phyloP scores from a whole-genome alignment of 2,888 invertebrate species.

The Nemotelus pantherinus region DNA sequence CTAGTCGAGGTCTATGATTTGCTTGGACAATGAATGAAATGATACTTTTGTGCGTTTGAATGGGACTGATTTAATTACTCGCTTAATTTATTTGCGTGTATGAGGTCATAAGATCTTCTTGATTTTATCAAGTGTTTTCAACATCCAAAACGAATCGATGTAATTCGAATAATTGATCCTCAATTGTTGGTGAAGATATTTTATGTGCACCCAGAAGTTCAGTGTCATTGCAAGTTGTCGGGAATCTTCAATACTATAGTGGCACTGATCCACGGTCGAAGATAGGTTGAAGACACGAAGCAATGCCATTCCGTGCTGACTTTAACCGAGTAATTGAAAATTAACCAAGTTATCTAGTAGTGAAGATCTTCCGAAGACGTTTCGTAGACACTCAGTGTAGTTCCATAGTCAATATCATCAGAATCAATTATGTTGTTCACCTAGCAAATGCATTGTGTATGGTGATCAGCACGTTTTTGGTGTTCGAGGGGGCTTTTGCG shows the following conservation, averaged over 20 bases:
- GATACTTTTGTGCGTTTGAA: too few species aligned
- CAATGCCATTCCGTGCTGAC: neutral
- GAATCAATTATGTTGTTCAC: neutral
- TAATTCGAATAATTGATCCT: too few species aligned
- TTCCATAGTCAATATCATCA: neutral
- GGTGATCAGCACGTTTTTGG: too few species aligned
- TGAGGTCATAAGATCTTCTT: too few species aligned
- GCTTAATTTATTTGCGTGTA: too few species aligned
- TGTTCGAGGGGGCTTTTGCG: too few species aligned
- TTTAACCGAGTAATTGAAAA: neutral
- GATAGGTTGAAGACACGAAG: neutral
- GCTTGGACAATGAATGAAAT: too few species aligned
- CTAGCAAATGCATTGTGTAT: neutral
- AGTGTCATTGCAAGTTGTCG: neutral
- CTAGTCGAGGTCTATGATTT: too few species aligned
- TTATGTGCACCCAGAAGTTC: neutral
- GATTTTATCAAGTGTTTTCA: too few species aligned
- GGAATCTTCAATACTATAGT: neutral
- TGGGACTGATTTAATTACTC: too few species aligned
- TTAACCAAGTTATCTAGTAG: neutral
- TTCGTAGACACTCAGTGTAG: neutral
- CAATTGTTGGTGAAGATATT: too few species aligned
- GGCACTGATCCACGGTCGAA: neutral
- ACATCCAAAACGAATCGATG: too few species aligned
- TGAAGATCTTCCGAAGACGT: constrained; percentile 4